Evolutionary conservation across 2,888 invertebrate species (phyloP), one percentile per base, ranked within the genome.

Genomic region (Lasioglossum marginatum): DNA sequence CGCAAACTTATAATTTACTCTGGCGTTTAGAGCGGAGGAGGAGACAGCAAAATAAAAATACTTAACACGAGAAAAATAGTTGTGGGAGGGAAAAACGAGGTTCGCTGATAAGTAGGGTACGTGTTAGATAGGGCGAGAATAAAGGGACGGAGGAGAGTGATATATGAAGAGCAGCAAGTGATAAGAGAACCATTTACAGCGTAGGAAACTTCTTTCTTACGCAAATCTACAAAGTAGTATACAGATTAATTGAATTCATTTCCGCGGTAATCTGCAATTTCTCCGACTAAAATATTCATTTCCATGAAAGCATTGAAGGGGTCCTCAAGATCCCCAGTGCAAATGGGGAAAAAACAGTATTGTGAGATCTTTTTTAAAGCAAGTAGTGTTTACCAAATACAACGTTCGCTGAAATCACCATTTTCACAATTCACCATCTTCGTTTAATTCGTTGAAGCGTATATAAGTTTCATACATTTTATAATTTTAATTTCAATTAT

Each of bases 161-260:
- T 82, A 79, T 80, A 82, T 23, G 52, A 63, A 27, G 52, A 57
- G 73, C 34, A 74, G 80, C 74, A 34, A 70, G 45, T 31, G 73
- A 82, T 80, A 82, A 82, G 73, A 66, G 43, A 68, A 27, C 34
- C 45, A 71, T 27, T 81, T 81, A 40, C 14, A 70, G 37, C 68
- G 68, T 14, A 40, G 14, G 40, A 70, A 43, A 70, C 14, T 40
- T 70, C 40, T 70, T 40, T 70, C 70, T 40, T 70, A 68, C 37
- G 37, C 23, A 23, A 68, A 37, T 70, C 40, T 27, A 70, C 40
- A n/a, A 70, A 70, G n/a, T 12, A 23, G 37, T 40, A 43, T 23
- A 40, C 40, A 43, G 40, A 40, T 43, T 70, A 40, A 70, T 70
- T n/a, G 70, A 40, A 70, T 43, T n/a, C 70, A 40, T 66, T 66